Evolutionary conservation across 2,113 vertebrate species (phyloP).

Genomic region (Ornithorhynchus anatinus): DNA sequence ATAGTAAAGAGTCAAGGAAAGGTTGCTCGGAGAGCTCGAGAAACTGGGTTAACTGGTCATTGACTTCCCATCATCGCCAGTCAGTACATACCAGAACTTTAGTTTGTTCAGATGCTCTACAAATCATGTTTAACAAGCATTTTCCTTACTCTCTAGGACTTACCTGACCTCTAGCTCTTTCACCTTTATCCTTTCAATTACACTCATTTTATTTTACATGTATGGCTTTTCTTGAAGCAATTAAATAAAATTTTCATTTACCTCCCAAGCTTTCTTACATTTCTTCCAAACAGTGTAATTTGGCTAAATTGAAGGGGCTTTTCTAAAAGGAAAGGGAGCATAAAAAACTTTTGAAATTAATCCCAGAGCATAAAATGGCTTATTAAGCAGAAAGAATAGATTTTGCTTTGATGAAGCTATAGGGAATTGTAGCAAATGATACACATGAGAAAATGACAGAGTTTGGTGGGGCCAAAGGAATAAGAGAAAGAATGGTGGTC

Average conservation of each 20-base stretch:
- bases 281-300: conserved; percentile 51
- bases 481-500: not conserved
- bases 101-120: too few species aligned
- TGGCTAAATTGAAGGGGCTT: conserved; percentile 49
- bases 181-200: conserved; percentile 24
- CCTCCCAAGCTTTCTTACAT: conserved; percentile 39
- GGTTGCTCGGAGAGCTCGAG: too few species aligned
- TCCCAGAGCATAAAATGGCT: conserved; percentile 40
- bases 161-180: too few species aligned
- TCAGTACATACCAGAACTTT: too few species aligned
- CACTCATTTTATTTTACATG: not conserved
- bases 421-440: conserved; percentile 37
- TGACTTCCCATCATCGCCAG: too few species aligned
- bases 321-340: conserved; percentile 16
- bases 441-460: conserved; percentile 37
- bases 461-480: conserved; percentile 17
- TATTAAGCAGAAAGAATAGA: conserved; percentile 46
- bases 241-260: conserved; percentile 51
- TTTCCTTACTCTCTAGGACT: too few species aligned
- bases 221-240: conserved; percentile 32
- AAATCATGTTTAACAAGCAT: too few species aligned
- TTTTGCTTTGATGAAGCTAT: conserved; percentile 6
- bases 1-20: too few species aligned
- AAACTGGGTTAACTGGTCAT: too few species aligned
- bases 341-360: conserved; percentile 57